Base-by-base conservation (phyloP, 2,888 invertebrate genomes). In the Elysia crispata region DNA sequence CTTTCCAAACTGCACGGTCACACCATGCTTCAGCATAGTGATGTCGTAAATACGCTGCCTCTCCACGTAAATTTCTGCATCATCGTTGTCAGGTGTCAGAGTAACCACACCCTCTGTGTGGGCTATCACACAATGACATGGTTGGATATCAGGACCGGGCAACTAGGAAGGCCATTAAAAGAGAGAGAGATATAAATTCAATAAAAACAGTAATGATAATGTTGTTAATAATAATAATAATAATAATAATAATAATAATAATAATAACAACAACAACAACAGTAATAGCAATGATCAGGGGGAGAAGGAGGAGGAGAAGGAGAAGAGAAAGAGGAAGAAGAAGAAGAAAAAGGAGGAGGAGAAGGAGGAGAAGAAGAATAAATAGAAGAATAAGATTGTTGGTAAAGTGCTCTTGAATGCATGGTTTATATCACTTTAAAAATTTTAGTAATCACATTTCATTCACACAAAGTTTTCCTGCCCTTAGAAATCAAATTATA, bases 41-140 rank as follows among this genome's bases (percentile, higher is more conserved):
- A 98, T 97, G 92, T 98, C 98, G 90, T 95, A 95, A 89, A 98
- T 96, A 86, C 97, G 95, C 90, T 97, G 96, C 72, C 97, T 97
- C 92, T 99, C 98, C 85, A 99, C 97, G 92, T 96, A 97, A 49
- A 97, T 97, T 91, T 97, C 96, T 18, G 98, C 97, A 92, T 98
- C 97, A 33, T 96, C 94, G 90, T 97, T 97, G 88, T 97, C 95
- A 13, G 99, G 98, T 41, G 98, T 98, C 66, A 98, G 95, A 1
- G 96, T 96, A 86, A 97, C 98, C 82, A 98, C 96, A 75, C 97
- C 97, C 85, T 96, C 96, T 80, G 97, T 95, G 90, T 95, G 95
- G 77, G 98, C 96, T 86, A 99, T 96, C 88, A 98, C 96, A 93
- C 98, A 98, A 93, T 99, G 99, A 77, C 97, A 94, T 18, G 98